Evolutionary conservation across 2,888 invertebrate species (phyloP).

Genomic region (Osmoderma eremita): DNA sequence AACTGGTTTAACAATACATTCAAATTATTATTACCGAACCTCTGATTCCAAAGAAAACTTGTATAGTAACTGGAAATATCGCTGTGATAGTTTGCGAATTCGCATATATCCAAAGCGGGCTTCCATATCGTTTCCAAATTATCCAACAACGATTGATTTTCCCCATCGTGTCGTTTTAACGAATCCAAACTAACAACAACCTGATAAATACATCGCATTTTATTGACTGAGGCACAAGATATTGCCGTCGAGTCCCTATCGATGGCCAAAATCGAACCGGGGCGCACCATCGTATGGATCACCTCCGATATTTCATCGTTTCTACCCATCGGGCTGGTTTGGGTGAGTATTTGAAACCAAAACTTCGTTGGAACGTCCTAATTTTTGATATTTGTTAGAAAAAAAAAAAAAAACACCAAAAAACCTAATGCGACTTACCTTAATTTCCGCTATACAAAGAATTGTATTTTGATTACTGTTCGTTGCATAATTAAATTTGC

Average conservation of each 20-base stretch:
- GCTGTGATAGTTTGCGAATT: constrained; percentile 55
- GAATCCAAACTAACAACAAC: constrained; percentile 51
- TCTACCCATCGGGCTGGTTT: constrained; percentile 35
- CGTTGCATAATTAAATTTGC: constrained; percentile 63
- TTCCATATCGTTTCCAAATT: constrained; percentile 73
- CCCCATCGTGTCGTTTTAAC: constrained; percentile 51
- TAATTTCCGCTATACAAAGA: constrained; percentile 74
- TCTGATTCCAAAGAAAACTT: constrained; percentile 60
- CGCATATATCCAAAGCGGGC: constrained; percentile 71
- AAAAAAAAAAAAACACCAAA: constrained; percentile 14
- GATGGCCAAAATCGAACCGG: constrained; percentile 60
- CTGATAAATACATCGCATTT: constrained; percentile 50
- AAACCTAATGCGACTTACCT: constrained; percentile 59
- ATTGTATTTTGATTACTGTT: constrained; percentile 68
- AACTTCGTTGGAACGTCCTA: constrained; percentile 57
- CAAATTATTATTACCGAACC: constrained; percentile 51
- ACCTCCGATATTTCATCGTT: constrained; percentile 48
- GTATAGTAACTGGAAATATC: constrained; percentile 56
- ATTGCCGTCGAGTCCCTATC: constrained; percentile 53
- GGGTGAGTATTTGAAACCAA: constrained; percentile 56
- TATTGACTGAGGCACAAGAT: constrained; percentile 49
- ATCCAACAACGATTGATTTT: constrained; percentile 50
- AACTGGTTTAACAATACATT: constrained; percentile 51
- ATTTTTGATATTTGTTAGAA: neutral
- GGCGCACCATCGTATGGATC: constrained; percentile 55